Percentiles rank a stretch among this genome's conserved stretches.
Conservation (phyloP, 2,113 vertebrate species). For the Urocolius indicus region DNA sequence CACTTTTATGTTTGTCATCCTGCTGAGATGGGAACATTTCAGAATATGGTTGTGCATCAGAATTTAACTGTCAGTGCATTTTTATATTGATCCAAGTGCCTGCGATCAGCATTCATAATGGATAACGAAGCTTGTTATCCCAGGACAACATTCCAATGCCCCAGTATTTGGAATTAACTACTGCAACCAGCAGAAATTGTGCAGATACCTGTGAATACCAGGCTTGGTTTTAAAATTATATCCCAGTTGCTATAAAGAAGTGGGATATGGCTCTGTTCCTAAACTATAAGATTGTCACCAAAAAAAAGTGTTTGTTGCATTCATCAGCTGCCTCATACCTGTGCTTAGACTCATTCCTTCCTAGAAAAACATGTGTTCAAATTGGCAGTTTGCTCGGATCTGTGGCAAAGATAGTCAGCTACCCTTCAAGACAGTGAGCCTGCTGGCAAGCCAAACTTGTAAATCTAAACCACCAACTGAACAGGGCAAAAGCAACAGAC, state of each 20-base stretch:
- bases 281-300: neutral
- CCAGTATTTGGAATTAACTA: neutral
- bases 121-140: neutral
- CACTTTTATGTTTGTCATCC: neutral
- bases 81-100: neutral
- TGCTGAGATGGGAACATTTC: neutral
- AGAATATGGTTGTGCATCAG: neutral
- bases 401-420: neutral
- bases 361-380: neutral
- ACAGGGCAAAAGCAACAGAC: neutral
- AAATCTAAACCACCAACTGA: neutral
- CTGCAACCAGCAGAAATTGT: neutral
- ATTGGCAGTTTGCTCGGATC: neutral
- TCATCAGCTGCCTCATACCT: neutral
- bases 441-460: neutral
- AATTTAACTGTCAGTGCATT: neutral
- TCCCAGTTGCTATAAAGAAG: neutral
- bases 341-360: neutral
- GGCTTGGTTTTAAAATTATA: neutral
- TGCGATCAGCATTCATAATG: neutral
- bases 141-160: neutral
- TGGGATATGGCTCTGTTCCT: neutral
- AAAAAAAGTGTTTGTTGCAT: neutral
- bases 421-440: neutral
- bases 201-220: neutral